Percentiles rank a stretch among this genome's conserved stretches.
These are phyloP conservation scores for Collichthys lucidus DNA, from an alignment of 2,113 vertebrate genomes.

Conservation along the genomic window DNA sequence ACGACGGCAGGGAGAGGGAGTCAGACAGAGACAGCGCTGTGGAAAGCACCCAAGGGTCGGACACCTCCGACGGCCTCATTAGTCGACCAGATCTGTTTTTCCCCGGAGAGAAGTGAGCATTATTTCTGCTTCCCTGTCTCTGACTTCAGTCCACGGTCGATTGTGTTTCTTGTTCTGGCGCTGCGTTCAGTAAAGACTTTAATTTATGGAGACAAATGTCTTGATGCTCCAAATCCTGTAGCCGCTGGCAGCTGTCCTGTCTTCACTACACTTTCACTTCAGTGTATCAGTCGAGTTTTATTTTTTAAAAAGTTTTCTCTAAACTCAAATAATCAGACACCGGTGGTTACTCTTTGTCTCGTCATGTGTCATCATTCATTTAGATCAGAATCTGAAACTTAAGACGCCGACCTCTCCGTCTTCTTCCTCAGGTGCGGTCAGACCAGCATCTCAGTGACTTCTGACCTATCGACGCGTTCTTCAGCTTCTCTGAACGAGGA, in stretches of 20 bases:
- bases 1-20: slow-evolving; percentile 87
- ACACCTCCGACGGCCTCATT: slow-evolving; percentile 83
- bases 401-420: too few species aligned
- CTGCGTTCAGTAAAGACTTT: background rate
- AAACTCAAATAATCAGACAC: background rate
- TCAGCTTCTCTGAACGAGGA: slow-evolving; percentile 95
- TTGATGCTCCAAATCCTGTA: background rate
- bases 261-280: background rate
- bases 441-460: slow-evolving; percentile 88
- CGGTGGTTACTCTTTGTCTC: background rate
- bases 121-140: slow-evolving; percentile 1
- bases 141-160: background rate
- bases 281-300: background rate
- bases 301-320: background rate
- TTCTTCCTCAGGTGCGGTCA: slow-evolving; percentile 84
- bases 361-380: background rate
- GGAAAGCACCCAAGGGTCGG: slow-evolving; percentile 88
- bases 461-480: slow-evolving; percentile 93
- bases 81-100: slow-evolving; percentile 85
- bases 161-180: background rate
- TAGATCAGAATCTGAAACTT: background rate
- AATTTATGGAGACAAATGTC: background rate
- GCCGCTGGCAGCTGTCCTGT: background rate
- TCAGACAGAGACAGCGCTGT: slow-evolving; percentile 93
- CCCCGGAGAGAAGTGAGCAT: slow-evolving; percentile 90